Evolutionary conservation across 2,888 invertebrate genomes (phyloP).

Genomic region (Oegoconia quadripuncta): DNA sequence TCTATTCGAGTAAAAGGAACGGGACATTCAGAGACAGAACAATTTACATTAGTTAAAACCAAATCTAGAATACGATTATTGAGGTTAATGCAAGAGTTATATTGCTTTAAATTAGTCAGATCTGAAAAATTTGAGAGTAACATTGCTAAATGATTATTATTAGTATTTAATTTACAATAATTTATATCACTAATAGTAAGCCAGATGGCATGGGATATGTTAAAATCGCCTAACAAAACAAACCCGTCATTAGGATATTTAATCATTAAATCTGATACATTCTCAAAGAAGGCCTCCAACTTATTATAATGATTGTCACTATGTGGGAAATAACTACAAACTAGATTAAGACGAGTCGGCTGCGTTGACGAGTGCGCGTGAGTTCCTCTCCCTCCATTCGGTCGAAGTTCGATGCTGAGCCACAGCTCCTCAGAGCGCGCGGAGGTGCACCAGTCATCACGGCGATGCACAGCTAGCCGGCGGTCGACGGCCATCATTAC

Average conservation of each 20-base stretch:
- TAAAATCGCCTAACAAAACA: slow-evolving; percentile 1
- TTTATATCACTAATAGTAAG: too few relatives aligned
- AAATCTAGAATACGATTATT: slow-evolving; percentile 10
- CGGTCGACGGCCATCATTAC: slow-evolving; percentile 2
- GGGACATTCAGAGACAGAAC: not conserved
- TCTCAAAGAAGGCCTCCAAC: not conserved
- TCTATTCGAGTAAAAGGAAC: slow-evolving; percentile 3
- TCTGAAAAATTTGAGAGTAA: slow-evolving; percentile 4
- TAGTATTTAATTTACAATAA: not conserved
- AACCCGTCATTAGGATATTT: not conserved
- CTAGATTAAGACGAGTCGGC: not conserved
- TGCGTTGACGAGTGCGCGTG: not conserved
- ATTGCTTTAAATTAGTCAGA: slow-evolving; percentile 7
- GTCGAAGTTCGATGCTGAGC: too few relatives aligned
- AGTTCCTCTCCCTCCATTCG: too few relatives aligned
- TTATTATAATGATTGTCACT: not conserved
- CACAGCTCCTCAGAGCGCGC: not conserved
- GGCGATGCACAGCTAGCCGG: not conserved
- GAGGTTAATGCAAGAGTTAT: slow-evolving; percentile 1
- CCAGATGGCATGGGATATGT: slow-evolving; percentile 3
- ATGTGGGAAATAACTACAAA: not conserved
- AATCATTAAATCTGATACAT: not conserved
- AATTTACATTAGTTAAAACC: slow-evolving; percentile 5
- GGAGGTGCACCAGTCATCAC: too few relatives aligned
- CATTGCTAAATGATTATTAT: not conserved